phyloP scores from a whole-genome alignment of 2,113 vertebrate species.

The Psittacara wagleri region DNA sequence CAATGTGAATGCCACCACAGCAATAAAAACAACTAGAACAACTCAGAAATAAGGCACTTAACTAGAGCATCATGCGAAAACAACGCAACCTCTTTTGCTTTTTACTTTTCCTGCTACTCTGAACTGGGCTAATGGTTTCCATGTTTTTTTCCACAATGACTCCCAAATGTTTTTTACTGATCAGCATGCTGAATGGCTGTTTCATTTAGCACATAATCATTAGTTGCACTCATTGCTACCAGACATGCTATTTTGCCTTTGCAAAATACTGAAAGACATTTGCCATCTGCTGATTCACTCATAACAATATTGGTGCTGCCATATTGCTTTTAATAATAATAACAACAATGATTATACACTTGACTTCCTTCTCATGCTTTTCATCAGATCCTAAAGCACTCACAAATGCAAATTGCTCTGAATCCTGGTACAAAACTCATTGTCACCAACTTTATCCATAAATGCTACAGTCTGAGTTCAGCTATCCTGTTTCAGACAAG shows the following conservation, averaged over 20 bases:
- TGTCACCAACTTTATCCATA: background rate
- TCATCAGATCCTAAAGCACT: background rate
- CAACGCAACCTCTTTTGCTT: background rate
- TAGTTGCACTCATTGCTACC: conserved; percentile 28
- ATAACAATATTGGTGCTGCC: background rate
- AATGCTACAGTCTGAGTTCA: background rate
- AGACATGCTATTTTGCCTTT: conserved; percentile 37
- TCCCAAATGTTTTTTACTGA: conserved; percentile 67
- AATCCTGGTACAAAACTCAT: background rate
- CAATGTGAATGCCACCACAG: background rate
- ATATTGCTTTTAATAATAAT: background rate
- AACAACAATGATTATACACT: background rate
- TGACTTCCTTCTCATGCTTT: background rate
- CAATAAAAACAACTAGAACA: background rate
- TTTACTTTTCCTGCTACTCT: conserved; percentile 1
- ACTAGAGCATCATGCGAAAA: background rate
- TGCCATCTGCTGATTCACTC: conserved; percentile 49
- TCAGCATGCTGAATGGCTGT: conserved; percentile 32
- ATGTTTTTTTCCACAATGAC: conserved; percentile 55
- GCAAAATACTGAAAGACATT: conserved; percentile 5
- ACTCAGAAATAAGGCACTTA: background rate
- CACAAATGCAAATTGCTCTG: background rate
- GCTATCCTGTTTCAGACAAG: background rate
- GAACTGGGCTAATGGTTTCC: conserved; percentile 33
- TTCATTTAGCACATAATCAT: conserved; percentile 65